phyloP scores from a whole-genome alignment of 2,113 vertebrate genomes.

The Numida meleagris region DNA sequence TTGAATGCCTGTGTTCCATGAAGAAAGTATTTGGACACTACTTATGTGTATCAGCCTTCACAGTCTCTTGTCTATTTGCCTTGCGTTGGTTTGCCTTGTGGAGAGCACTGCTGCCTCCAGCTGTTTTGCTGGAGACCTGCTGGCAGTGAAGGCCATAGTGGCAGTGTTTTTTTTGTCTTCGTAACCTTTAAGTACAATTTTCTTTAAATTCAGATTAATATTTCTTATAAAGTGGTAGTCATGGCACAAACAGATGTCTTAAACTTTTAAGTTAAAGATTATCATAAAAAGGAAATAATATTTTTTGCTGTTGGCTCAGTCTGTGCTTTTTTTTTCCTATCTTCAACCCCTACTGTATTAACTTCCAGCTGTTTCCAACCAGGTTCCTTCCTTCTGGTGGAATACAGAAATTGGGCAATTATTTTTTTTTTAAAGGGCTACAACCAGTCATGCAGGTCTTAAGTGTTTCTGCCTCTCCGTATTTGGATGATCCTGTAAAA shows the following conservation, averaged over 20 bases:
- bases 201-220: not conserved
- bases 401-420: not conserved
- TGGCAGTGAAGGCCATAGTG: not conserved
- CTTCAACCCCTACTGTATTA: not conserved
- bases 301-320: not conserved
- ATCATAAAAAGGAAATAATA: not conserved
- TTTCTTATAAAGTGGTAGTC: not conserved
- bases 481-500: not conserved
- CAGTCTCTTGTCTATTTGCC: not conserved
- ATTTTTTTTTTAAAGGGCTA: not conserved
- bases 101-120: not conserved
- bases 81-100: not conserved
- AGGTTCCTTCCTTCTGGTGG: slow-evolving; percentile 24
- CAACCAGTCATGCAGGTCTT: not conserved
- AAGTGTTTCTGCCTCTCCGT: not conserved
- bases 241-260: not conserved
- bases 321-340: not conserved
- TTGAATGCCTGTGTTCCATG: not conserved
- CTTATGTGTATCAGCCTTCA: not conserved
- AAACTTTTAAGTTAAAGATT: not conserved
- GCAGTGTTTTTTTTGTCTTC: not conserved
- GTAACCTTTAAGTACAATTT: not conserved
- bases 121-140: not conserved
- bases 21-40: not conserved
- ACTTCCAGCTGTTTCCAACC: not conserved